Conservation (phyloP, 2,797 vertebrate genomes). For the Percopsis omiscomaycus region DNA sequence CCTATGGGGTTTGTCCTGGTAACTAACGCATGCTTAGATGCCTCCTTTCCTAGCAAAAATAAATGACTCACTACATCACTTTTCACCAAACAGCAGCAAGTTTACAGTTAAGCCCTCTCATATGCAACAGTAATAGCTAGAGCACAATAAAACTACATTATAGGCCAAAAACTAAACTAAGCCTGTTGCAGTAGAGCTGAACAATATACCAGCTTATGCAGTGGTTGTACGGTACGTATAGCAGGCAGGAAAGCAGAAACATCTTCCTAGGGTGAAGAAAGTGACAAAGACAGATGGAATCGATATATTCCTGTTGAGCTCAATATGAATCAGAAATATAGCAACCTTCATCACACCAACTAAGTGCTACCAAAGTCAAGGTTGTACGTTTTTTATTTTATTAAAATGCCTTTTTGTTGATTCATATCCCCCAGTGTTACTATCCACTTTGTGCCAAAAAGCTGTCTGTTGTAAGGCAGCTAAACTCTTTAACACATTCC, state of each 20-base stretch:
- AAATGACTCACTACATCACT: slow-evolving; percentile 29
- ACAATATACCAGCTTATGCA: no score
- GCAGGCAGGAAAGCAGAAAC: neutral
- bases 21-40: neutral
- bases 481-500: slow-evolving; percentile 53
- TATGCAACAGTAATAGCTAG: no score
- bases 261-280: neutral
- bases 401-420: slow-evolving; percentile 52
- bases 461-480: slow-evolving; percentile 8
- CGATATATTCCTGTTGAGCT: neutral
- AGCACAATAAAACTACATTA: no score
- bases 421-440: slow-evolving; percentile 20
- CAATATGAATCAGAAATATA: neutral
- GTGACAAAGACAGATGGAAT: neutral
- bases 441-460: slow-evolving; percentile 13
- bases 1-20: no score
- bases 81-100: slow-evolving; percentile 12
- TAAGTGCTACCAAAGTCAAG: slow-evolving; percentile 8
- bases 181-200: neutral
- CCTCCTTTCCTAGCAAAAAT: slow-evolving; percentile 25
- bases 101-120: no score
- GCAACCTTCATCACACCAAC: slow-evolving; percentile 5
- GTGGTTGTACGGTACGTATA: neutral
- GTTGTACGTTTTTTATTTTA: slow-evolving; percentile 4
- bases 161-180: neutral